A percentile compares a stretch with the other conserved stretches of the same genome.
These are phyloP conservation scores for Aeoliscus strigatus DNA, from an alignment of 2,797 vertebrate species.

Conservation along the genomic window DNA sequence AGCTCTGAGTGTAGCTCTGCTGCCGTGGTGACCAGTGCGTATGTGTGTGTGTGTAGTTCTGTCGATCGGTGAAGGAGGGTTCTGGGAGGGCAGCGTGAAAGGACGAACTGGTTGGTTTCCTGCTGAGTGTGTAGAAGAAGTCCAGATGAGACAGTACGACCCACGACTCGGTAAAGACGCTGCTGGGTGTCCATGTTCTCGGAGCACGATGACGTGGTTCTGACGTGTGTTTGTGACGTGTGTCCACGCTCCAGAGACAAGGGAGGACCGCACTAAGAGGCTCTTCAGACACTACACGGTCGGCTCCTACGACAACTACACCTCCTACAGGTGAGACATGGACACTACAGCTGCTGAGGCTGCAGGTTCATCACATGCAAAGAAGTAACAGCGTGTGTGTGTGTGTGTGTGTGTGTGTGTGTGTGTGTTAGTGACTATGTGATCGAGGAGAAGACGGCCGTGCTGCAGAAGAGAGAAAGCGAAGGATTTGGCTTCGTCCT, in stretches of 20 bases:
- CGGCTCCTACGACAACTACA: conserved; percentile 95
- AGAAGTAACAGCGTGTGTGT: too few species aligned
- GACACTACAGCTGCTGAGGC: conserved; percentile 12
- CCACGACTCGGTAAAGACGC: conserved; percentile 81
- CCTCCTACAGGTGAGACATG: conserved; percentile 72
- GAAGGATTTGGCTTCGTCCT: conserved; percentile 94
- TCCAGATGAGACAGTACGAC: conserved; percentile 96
- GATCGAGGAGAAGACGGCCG: conserved; percentile 91
- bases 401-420: not conserved
- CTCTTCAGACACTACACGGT: conserved; percentile 97
- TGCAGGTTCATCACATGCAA: too few species aligned
- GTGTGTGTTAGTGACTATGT: conserved; percentile 82
- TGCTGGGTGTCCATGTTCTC: not conserved
- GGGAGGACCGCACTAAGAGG: conserved; percentile 94
- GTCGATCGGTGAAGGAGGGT: conserved; percentile 95
- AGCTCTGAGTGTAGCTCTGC: not conserved
- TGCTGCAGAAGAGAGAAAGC: conserved; percentile 91
- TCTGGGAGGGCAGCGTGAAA: conserved; percentile 95
- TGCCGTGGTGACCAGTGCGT: too few species aligned
- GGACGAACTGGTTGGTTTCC: conserved; percentile 97
- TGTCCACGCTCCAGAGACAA: conserved; percentile 78
- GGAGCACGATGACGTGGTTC: too few species aligned
- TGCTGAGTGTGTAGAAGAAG: conserved; percentile 95
- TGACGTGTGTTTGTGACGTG: not conserved
- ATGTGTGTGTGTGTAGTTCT: conserved; percentile 72